Evolutionary conservation across 2,113 vertebrate genomes (phyloP), one percentile per base, ranked within the genome.

Genomic region (Seriola dumerili): DNA sequence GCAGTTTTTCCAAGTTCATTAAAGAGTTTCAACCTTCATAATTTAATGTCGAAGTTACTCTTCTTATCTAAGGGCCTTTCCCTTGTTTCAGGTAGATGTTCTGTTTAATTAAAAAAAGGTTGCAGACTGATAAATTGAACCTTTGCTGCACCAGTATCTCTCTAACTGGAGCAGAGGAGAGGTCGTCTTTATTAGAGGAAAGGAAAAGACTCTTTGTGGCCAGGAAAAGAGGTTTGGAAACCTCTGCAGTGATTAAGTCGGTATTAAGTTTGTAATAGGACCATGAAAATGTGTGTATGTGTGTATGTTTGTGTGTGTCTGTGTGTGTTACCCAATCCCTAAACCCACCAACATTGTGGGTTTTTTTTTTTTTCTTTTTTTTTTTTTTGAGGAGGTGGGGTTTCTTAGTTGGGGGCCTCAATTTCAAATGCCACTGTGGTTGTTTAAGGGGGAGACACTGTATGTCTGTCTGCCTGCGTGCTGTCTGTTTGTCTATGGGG

Each of bases 251-350:
- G 65, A 89, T 88, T 80, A 86, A 85, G 61, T 85, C 12, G 4
- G 71, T 72, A 75, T 85, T 83, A 84, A 65, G 50, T 82, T 87
- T 87, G 78, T 85, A 87, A 85, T 66, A 74, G 40, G 62, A 84
- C 63, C 63, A 65, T 76, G 72, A 21, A 38, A 54, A n/a, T 32
- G 58, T 80, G 38, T 77, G 79, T 70, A 32, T 82, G 8, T 69
- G 74, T 86, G 36, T 81, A 46, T 85, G 63, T 42, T 7, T 42
- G 8, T 42, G 40, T 74, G 59, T 80, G 65, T 42, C 8, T 42
- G 40, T 74, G 59, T 80, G 65, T 58, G 58, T 80, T 73, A 82
- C 71, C 64, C 79, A 84, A 84, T 91, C 54, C 71, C 64, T 71
- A 66, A 87, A 80, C 81, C 64, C 80, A 78, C 52, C 36, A 48